These are phyloP conservation scores for Hippocampus barbouri DNA, from an alignment of 2,113 vertebrate genomes.

Conservation along the genomic window DNA sequence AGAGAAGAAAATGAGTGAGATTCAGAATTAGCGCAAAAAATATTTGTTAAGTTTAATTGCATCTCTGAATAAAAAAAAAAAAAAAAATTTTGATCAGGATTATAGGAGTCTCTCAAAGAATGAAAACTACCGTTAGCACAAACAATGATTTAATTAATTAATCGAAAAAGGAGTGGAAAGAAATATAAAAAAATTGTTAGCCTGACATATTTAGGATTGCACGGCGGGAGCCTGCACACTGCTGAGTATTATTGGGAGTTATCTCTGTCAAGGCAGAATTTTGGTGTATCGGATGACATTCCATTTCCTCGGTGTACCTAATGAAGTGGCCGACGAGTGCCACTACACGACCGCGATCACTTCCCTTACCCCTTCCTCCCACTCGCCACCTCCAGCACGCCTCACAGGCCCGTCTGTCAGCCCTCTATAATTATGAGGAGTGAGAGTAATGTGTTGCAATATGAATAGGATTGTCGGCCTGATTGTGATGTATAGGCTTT, in stretches of 20 bases:
- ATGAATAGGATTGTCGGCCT: conserved; percentile 93
- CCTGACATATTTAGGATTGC: not conserved
- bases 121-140: not conserved
- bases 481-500: conserved; percentile 99
- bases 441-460: conserved; percentile 87
- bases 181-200: not conserved
- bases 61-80: too few relatives aligned
- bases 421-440: conserved; percentile 86
- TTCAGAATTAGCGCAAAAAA: too few relatives aligned
- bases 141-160: not conserved
- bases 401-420: conserved; percentile 78
- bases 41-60: too few relatives aligned
- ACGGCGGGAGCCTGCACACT: not conserved
- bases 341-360: not conserved
- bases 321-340: not conserved
- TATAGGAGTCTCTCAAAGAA: not conserved
- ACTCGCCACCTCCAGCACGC: conserved; percentile 27
- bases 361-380: conserved; percentile 4
- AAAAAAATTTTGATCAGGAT: too few relatives aligned
- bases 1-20: not conserved
- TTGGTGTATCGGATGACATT: not conserved
- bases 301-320: not conserved
- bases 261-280: not conserved
- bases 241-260: not conserved
- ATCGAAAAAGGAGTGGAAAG: not conserved